Base-by-base conservation (phyloP, 2,888 invertebrate species). In the Himalopsyche japonica region DNA sequence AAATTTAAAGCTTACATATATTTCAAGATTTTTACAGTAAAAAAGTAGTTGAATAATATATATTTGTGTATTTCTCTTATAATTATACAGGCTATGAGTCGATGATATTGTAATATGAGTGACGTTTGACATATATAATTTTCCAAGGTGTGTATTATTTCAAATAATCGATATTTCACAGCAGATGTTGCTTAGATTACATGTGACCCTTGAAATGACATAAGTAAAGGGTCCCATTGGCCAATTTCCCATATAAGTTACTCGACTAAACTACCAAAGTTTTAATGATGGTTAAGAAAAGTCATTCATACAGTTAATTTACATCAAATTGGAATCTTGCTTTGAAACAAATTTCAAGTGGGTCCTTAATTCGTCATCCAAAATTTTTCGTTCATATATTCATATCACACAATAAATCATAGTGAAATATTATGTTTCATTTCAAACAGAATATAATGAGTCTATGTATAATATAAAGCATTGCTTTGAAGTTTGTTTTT, bases 231-330 rank as follows among this genome's bases (percentile, higher is more conserved):
- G 76, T 80, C 83, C 85, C 43, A 64, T 77, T 76, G 85, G 70
- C 83, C 82, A 83, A 84, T 85, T 83, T 81, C 77, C 34, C 57
- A 80, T 83, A 77, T 81, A 81, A 85, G 81, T 48, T 81, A 78
- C 47, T 80, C 49, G 81, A 78, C 85, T 82, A 77, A 85, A 85
- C 85, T 82, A 80, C 47, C 82, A 32, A 85, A 85, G 85, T 85
- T 85, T 85, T 81, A 85, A 85, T 82, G 85, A 84, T 79, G 82
- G 81, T 79, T 32, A 43, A 34, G 32, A 81, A 81, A 64, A 81
- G 37, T n/a, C 81, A 49, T 78, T 57, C 57, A 20, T 20, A 57
- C 15, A 57, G 20, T 57, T 24, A 24, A 57, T 57, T 57, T n/a
- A 57, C 57, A 57, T 57, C 24, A 24, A 57, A 57, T 57, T 57